A percentile compares a stretch with the other conserved stretches of the same genome.
These are phyloP conservation scores for Ceratosolen fusciceps DNA, from an alignment of 1,140 invertebrate species.

Conservation along the genomic window DNA sequence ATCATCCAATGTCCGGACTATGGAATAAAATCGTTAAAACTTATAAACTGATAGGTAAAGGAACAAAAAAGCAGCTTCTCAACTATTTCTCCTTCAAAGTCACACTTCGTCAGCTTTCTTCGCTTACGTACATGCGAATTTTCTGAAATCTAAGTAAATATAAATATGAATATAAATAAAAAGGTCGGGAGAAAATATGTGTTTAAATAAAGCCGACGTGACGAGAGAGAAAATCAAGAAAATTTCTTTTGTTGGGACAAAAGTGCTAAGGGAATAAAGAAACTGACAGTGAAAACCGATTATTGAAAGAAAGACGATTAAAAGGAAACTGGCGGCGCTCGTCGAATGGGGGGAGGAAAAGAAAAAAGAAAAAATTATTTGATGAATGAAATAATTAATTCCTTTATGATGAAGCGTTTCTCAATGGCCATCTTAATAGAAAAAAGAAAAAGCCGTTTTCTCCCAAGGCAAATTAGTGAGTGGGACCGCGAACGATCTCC, in stretches of 20 bases:
- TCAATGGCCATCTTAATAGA: neutral
- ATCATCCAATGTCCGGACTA: too few species aligned
- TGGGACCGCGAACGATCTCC: neutral
- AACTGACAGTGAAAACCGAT: neutral
- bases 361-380: neutral
- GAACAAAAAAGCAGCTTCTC: too few species aligned
- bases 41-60: too few species aligned
- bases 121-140: too few species aligned
- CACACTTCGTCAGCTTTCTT: too few species aligned
- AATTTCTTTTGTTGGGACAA: slow-evolving; percentile 6
- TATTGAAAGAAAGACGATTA: slow-evolving; percentile 24
- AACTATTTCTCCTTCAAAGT: too few species aligned
- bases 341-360: too few species aligned
- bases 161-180: neutral
- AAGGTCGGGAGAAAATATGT: slow-evolving; percentile 1
- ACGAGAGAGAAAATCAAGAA: slow-evolving; percentile 19
- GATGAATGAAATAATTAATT: slow-evolving; percentile 12
- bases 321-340: neutral
- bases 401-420: neutral
- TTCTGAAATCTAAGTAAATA: neutral
- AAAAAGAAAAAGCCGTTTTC: neutral
- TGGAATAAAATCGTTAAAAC: too few species aligned
- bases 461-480: neutral
- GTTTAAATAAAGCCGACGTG: neutral
- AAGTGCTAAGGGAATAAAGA: neutral